Base-by-base conservation (phyloP, 1,140 invertebrate species). In the Drosophila ogumai region DNA sequence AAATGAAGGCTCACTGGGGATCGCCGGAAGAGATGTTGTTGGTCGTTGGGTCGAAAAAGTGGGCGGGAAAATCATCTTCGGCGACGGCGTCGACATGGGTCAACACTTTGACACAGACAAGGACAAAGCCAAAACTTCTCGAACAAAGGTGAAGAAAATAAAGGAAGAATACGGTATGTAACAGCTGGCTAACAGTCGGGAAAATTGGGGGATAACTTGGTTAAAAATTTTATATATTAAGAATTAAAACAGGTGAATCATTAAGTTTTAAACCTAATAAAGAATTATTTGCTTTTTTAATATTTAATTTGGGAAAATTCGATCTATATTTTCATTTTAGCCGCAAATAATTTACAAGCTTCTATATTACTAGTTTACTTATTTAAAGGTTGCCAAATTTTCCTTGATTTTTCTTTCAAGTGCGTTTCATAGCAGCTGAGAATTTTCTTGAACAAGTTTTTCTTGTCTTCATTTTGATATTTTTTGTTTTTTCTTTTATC, bases 71-170 rank as follows among this genome's bases (percentile, higher is more conserved):
- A 69, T 71, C 67, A 69, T 73, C 54, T 73, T 72, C 44, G 41
- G 22, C 31, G 34, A 19, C 28, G 68, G 52, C 66, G 66, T 58
- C 68, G 74, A 76, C 74, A 77, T 76, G 74, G 74, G 74, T 73
- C 69, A 73, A 73, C 69, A 73, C 69, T 73, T 73, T 73, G 69
- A 73, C 69, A 72, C 34, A 57, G 43, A 59, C 69, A 73, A 72
- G 69, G 66, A 73, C 54, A 49, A 58, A 49, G 36, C 40, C 36
- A 22, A 46, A 72, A 72, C 43, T 72, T 72, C 8, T 50, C 9
- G n/a, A 71, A 36, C 31, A 72, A 71, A 71, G 66, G 36, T 25
- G 50, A 36, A 31, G 44, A 56, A 69, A 57, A 40, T 38, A 12
- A 65, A 17, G n/a, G 17, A 43, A 68, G 17, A 22, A 28, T 28